Percentiles rank a stretch among this genome's conserved stretches.
phyloP scores from a whole-genome alignment of 1,140 invertebrate genomes.

The Sycophila sp. region DNA sequence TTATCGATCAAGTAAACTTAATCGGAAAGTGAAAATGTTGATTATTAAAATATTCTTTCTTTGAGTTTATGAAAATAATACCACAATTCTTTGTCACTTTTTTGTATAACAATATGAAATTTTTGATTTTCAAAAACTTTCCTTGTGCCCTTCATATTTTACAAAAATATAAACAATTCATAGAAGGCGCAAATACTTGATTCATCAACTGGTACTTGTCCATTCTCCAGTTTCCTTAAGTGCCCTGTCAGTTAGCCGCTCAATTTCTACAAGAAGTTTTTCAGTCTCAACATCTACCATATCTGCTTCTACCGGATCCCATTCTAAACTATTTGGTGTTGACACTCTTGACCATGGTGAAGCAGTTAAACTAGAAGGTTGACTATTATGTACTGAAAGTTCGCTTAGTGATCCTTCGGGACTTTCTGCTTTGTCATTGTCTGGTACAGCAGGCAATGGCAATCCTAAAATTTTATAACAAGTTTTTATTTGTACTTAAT shows the following conservation, averaged over 20 bases:
- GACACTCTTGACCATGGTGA: slow-evolving; percentile 68
- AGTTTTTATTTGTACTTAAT: background rate
- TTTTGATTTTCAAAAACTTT: slow-evolving; percentile 35
- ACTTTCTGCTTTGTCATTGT: slow-evolving; percentile 42
- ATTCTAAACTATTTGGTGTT: slow-evolving; percentile 69
- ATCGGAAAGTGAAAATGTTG: slow-evolving; percentile 21
- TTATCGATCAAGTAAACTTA: slow-evolving; percentile 13
- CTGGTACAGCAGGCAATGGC: slow-evolving; percentile 41
- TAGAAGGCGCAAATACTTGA: slow-evolving; percentile 4
- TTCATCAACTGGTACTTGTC: slow-evolving; percentile 55
- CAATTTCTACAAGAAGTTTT: slow-evolving; percentile 67
- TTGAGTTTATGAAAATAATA: slow-evolving; percentile 38
- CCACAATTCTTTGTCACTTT: background rate
- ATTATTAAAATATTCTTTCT: slow-evolving; percentile 27
- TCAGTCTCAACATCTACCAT: slow-evolving; percentile 67
- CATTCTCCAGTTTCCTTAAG: slow-evolving; percentile 67
- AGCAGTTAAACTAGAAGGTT: slow-evolving; percentile 55
- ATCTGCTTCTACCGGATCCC: slow-evolving; percentile 68
- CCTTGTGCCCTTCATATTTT: slow-evolving; percentile 14
- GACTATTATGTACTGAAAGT: slow-evolving; percentile 52
- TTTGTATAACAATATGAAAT: slow-evolving; percentile 23
- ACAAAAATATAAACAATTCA: slow-evolving; percentile 21
- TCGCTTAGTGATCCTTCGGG: slow-evolving; percentile 45
- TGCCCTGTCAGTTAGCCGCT: slow-evolving; percentile 66
- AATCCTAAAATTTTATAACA: slow-evolving; percentile 41